phyloP scores from a whole-genome alignment of 2,888 invertebrate genomes.

The Bombyx huttoni region DNA sequence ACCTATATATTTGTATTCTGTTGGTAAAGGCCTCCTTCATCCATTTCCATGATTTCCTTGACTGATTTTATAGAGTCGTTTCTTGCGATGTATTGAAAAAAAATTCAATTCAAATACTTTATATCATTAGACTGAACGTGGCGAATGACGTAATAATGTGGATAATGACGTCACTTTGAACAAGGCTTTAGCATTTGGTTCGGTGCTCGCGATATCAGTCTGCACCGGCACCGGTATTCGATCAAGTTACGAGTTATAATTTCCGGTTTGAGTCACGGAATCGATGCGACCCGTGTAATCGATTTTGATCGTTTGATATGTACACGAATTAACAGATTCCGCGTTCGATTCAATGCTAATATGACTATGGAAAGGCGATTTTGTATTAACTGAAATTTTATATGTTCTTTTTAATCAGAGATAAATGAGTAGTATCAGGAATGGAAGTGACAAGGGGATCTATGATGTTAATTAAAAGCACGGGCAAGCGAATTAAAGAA shows the following conservation, averaged over 20 bases:
- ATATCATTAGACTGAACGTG: too few species aligned
- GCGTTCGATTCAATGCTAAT: constrained; percentile 11
- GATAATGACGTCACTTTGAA: constrained; percentile 5
- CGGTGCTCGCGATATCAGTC: constrained; percentile 12
- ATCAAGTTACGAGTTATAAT: constrained; percentile 27
- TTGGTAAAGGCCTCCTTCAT: too few species aligned
- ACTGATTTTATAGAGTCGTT: too few species aligned
- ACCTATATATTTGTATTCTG: too few species aligned
- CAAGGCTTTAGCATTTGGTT: constrained; percentile 5
- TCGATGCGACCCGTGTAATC: constrained; percentile 18
- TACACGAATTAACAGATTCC: constrained; percentile 10
- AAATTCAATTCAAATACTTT: too few species aligned
- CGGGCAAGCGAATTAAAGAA: too few species aligned
- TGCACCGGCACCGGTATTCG: constrained; percentile 10
- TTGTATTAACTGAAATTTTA: constrained; percentile 6
- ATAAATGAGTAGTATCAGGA: too few species aligned
- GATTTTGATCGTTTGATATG: constrained; percentile 25
- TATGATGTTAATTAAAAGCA: too few species aligned
- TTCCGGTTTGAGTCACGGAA: constrained; percentile 21
- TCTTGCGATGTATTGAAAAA: too few species aligned
- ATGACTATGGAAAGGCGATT: not conserved
- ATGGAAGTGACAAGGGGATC: too few species aligned
- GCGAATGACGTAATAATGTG: too few species aligned
- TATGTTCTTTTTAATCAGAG: constrained; percentile 1
- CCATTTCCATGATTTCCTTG: too few species aligned